phyloP scores from a whole-genome alignment of 37 sponge, comb jelly and placozoan genomes.

The Spongilla lacustris region DNA sequence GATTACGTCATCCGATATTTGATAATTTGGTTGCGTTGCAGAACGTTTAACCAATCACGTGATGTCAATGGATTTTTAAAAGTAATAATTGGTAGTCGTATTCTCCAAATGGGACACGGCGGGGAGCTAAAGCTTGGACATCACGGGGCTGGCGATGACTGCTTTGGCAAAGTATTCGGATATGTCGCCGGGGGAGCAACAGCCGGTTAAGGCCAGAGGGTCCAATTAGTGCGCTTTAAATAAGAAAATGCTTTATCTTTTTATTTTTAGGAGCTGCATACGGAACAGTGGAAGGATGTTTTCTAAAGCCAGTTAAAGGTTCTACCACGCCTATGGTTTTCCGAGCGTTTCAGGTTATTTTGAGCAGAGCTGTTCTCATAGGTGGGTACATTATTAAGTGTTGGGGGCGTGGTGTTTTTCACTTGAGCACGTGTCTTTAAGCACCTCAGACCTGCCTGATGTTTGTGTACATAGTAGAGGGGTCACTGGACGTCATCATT shows the following conservation, averaged over 20 bases:
- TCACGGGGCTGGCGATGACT: slow-evolving; percentile 59
- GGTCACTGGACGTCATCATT: too few species aligned
- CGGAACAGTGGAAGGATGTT: slow-evolving; percentile 66
- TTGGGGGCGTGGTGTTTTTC: not conserved
- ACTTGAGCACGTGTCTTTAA: not conserved
- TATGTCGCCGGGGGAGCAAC: slow-evolving; percentile 30
- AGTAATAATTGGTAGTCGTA: not conserved
- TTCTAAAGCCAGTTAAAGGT: slow-evolving; percentile 53
- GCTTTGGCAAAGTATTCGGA: slow-evolving; percentile 37
- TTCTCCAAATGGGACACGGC: not conserved
- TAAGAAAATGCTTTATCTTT: slow-evolving; percentile 5
- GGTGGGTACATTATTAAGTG: slow-evolving; percentile 31
- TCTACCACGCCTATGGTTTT: slow-evolving; percentile 61
- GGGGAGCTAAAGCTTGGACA: slow-evolving; percentile 45
- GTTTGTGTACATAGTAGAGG: too few species aligned
- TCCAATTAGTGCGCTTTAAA: slow-evolving; percentile 21
- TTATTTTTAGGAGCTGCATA: slow-evolving; percentile 39
- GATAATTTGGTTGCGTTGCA: too few species aligned
- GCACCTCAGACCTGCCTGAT: slow-evolving; percentile 3
- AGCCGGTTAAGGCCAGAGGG: slow-evolving; percentile 27
- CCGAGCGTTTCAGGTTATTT: slow-evolving; percentile 35
- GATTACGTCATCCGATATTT: not conserved
- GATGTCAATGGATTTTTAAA: not conserved
- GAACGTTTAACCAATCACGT: not conserved
- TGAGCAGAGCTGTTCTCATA: slow-evolving; percentile 42